phyloP scores from a whole-genome alignment of 2,113 vertebrate species.

The Psittacara wagleri region DNA sequence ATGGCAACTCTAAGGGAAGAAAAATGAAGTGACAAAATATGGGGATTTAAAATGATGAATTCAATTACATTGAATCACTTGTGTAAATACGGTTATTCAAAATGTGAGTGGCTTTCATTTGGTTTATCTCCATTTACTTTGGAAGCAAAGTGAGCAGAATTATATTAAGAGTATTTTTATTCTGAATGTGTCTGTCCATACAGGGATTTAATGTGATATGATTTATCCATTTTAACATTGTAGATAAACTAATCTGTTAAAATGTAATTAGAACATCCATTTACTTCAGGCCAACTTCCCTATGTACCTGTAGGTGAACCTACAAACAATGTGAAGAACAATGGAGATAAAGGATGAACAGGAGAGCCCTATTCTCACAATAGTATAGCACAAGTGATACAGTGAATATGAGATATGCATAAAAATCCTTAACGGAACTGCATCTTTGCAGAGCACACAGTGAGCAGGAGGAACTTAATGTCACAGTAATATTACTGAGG shows the following conservation, averaged over 20 bases:
- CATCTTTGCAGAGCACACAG: not conserved
- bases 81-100: slow-evolving; percentile 10
- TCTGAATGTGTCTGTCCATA: not conserved
- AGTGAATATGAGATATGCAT: not conserved
- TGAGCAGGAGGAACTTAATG: not conserved
- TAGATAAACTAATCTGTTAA: slow-evolving; percentile 3
- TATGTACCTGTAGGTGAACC: not conserved
- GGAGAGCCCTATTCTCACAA: not conserved
- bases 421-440: slow-evolving; percentile 8
- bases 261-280: slow-evolving; percentile 3
- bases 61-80: not conserved
- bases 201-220: not conserved
- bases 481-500: not conserved
- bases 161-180: slow-evolving; percentile 19
- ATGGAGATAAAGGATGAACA: not conserved
- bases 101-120: slow-evolving; percentile 19
- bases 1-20: not conserved
- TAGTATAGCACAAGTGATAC: not conserved
- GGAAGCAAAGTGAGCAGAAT: slow-evolving; percentile 18
- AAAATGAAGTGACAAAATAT: not conserved
- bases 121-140: slow-evolving; percentile 13
- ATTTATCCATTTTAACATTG: slow-evolving; percentile 14
- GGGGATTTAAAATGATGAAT: not conserved
- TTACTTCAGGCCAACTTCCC: slow-evolving; percentile 8
- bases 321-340: not conserved